A percentile compares a stretch with the other conserved stretches of the same genome.
Conservation (phyloP, 2,888 invertebrate genomes). For the Trissolcus brochymenae region DNA sequence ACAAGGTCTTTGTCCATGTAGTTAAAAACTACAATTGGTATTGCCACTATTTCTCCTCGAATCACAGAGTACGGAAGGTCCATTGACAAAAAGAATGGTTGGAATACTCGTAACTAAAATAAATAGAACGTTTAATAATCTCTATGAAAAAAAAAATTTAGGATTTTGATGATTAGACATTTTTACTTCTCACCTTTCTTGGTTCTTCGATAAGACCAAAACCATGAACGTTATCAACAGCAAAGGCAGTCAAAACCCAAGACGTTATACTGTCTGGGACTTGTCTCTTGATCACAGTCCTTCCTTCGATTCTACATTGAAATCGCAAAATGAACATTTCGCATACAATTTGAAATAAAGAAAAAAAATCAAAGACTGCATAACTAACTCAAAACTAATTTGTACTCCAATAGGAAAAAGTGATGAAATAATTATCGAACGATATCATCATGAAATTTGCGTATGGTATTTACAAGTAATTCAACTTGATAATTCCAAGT, state of each 20-base stretch:
- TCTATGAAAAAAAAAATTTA: background rate
- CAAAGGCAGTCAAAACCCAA: constrained; percentile 90
- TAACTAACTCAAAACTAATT: background rate
- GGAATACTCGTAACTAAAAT: constrained; percentile 83
- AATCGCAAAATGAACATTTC: constrained; percentile 4
- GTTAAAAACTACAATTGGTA: constrained; percentile 93
- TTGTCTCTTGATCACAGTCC: constrained; percentile 79
- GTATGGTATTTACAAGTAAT: constrained; percentile 2
- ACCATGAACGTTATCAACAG: constrained; percentile 85
- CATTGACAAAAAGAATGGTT: constrained; percentile 89
- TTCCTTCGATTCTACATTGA: constrained; percentile 78
- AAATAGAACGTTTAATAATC: background rate
- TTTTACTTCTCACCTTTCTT: constrained; percentile 77
- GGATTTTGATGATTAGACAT: background rate
- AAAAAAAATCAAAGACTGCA: constrained; percentile 2
- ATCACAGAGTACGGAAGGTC: constrained; percentile 93
- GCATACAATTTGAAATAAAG: background rate
- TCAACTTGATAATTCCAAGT: too few species aligned
- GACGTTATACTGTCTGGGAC: constrained; percentile 91
- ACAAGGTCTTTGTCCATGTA: constrained; percentile 86
- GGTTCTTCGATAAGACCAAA: constrained; percentile 85
- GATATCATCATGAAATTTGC: constrained; percentile 36
- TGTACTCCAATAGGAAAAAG: constrained; percentile 29
- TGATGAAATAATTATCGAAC: constrained; percentile 49
- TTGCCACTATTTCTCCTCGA: constrained; percentile 91